phyloP scores from a whole-genome alignment of 2,888 invertebrate genomes.

The Pedicia rivosa region DNA sequence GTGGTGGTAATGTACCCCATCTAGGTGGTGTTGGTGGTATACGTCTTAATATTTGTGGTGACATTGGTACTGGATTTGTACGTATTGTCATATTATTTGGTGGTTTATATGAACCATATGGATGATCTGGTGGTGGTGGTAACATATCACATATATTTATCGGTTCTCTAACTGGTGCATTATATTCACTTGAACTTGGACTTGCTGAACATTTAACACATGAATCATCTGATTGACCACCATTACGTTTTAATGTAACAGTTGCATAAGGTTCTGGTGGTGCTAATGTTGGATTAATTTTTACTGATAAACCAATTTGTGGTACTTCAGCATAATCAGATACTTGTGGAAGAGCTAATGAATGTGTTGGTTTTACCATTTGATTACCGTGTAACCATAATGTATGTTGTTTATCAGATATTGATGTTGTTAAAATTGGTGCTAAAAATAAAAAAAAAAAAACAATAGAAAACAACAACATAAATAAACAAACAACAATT shows the following conservation, averaged over 20 bases:
- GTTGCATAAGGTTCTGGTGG: constrained; percentile 20
- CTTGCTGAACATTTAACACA: constrained; percentile 36
- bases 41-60: constrained; percentile 17
- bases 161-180: constrained; percentile 31
- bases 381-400: constrained; percentile 18
- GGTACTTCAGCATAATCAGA: constrained; percentile 18
- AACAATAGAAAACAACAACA: too few relatives aligned
- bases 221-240: constrained; percentile 36
- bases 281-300: constrained; percentile 8
- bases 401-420: constrained; percentile 18
- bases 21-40: constrained; percentile 15
- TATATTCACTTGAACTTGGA: constrained; percentile 39
- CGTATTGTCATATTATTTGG: constrained; percentile 19
- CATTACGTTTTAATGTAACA: constrained; percentile 18
- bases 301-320: constrained; percentile 6
- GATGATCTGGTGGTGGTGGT: constrained; percentile 37
- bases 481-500: too few relatives aligned
- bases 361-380: constrained; percentile 17
- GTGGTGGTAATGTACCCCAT: constrained; percentile 17
- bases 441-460: too few relatives aligned
- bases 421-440: constrained; percentile 13
- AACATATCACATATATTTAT: constrained; percentile 49
- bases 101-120: constrained; percentile 16
- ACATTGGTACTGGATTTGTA: constrained; percentile 18
- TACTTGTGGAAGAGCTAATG: constrained; percentile 13